These are phyloP conservation scores for Intellagama lesueurii DNA, from an alignment of 2,797 vertebrate species.

Conservation along the genomic window DNA sequence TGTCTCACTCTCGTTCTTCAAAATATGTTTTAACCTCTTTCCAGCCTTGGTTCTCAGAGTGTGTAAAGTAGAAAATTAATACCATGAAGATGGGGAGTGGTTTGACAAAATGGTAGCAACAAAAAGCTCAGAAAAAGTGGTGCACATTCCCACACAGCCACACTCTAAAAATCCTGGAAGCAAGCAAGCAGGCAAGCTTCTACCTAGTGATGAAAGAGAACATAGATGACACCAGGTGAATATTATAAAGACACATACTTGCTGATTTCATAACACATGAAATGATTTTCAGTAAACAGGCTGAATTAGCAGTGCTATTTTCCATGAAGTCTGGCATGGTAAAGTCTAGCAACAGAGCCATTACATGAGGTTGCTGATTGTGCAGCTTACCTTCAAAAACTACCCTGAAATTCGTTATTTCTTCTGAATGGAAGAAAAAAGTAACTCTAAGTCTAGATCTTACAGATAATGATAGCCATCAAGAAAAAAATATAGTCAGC, in stretches of 20 bases:
- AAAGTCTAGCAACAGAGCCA: background rate
- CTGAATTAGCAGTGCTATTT: background rate
- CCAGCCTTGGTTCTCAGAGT: background rate
- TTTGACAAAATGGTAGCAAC: background rate
- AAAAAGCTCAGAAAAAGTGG: background rate
- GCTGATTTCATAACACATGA: background rate
- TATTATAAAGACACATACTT: background rate
- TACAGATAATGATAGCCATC: background rate
- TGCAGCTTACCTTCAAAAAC: background rate
- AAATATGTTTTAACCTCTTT: background rate
- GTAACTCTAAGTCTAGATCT: background rate
- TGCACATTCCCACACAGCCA: background rate
- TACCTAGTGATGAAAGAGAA: background rate
- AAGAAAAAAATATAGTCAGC: constrained; percentile 21
- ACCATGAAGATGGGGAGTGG: background rate
- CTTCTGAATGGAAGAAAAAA: background rate
- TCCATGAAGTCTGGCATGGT: background rate
- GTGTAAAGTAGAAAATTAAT: background rate
- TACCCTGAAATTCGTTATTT: background rate
- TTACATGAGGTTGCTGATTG: background rate
- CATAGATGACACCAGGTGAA: background rate
- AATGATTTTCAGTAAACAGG: background rate
- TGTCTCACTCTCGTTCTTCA: background rate
- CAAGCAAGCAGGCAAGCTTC: background rate
- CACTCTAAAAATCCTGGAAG: background rate